Evolutionary conservation across 2,888 invertebrate species (phyloP).

Genomic region (Apamea monoglypha): DNA sequence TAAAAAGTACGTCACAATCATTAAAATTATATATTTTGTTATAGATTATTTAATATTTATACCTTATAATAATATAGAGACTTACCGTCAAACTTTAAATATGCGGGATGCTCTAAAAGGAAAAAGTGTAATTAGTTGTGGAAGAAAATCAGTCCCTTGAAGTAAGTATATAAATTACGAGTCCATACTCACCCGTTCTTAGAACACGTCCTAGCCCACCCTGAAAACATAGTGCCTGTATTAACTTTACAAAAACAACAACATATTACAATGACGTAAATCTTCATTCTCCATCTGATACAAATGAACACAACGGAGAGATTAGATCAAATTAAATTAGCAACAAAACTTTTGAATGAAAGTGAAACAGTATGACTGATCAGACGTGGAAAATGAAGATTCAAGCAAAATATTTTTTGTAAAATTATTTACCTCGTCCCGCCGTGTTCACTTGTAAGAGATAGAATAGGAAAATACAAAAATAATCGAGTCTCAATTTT

Average conservation of each 20-base stretch:
- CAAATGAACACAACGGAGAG: conserved; percentile 81
- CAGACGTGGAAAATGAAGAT: conserved; percentile 82
- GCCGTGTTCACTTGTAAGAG: conserved; percentile 82
- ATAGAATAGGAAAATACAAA: conserved; percentile 49
- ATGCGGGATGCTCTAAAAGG: conserved; percentile 78
- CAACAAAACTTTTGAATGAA: conserved; percentile 15
- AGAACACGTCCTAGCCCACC: conserved; percentile 16
- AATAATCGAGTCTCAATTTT: conserved; percentile 64
- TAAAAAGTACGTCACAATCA: not conserved
- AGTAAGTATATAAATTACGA: not conserved
- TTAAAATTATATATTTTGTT: not conserved
- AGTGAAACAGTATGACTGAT: conserved; percentile 17
- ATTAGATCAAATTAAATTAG: not conserved
- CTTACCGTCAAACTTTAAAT: conserved; percentile 79
- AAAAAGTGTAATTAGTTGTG: conserved; percentile 12
- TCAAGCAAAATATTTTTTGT: conserved; percentile 50
- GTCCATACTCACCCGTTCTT: conserved; percentile 8
- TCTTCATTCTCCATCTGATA: conserved; percentile 83
- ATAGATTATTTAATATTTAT: not conserved
- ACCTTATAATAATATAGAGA: conserved; percentile 15
- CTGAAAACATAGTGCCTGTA: conserved; percentile 70
- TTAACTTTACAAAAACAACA: conserved; percentile 1
- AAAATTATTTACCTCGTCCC: conserved; percentile 76
- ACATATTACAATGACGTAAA: conserved; percentile 63
- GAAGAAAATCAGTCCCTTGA: not conserved